phyloP scores from a whole-genome alignment of 1,140 invertebrate species.

The Aphelenchoides fujianensis region DNA sequence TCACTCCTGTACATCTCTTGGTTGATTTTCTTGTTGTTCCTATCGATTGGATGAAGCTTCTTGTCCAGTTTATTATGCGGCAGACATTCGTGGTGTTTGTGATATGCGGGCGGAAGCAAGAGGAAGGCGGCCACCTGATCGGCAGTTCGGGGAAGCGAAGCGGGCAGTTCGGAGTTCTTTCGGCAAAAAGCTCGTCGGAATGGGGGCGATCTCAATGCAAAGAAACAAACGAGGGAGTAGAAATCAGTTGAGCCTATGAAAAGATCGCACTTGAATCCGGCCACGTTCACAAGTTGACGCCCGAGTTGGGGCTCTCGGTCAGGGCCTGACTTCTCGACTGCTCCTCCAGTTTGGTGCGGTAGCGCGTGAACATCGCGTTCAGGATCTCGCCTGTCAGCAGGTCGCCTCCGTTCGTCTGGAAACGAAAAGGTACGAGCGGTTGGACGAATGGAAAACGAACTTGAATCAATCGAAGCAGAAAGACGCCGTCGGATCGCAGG shows the following conservation, averaged over 20 bases:
- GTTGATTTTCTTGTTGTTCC: slow-evolving; percentile 6
- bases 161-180: no score
- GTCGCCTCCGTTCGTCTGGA: slow-evolving; percentile 59
- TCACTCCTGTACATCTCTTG: neutral
- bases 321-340: slow-evolving; percentile 13
- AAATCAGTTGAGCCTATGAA: no score
- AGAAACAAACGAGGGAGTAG: no score
- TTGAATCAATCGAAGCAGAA: slow-evolving; percentile 61
- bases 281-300: neutral
- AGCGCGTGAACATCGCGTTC: neutral
- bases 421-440: slow-evolving; percentile 26
- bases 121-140: no score
- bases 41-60: no score
- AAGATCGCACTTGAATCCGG: neutral
- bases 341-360: neutral
- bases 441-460: no score
- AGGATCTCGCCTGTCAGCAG: slow-evolving; percentile 55
- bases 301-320: slow-evolving; percentile 8
- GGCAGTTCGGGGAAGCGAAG: no score
- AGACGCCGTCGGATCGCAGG: slow-evolving; percentile 62
- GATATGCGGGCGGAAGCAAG: no score
- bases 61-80: no score
- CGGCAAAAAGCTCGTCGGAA: no score
- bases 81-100: no score
- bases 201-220: no score